A percentile compares a stretch with the other conserved stretches of the same genome.
Evolutionary conservation across 2,888 invertebrate genomes (phyloP).

Genomic region (Meteorus colon): DNA sequence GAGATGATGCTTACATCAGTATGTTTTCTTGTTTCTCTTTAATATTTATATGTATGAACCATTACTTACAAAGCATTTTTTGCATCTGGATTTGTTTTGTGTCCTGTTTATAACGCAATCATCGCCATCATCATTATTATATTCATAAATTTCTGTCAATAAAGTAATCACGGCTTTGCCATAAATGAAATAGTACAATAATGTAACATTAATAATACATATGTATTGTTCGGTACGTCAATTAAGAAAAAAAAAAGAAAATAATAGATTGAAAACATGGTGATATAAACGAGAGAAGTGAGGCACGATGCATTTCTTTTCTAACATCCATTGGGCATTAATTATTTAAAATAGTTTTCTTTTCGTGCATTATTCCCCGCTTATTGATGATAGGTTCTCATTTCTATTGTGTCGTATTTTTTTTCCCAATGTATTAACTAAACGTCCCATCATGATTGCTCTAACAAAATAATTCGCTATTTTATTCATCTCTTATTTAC

Average conservation of each 20-base stretch:
- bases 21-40: conserved; percentile 56
- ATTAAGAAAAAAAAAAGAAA: conserved; percentile 4
- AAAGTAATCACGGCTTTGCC: conserved; percentile 46
- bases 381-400: neutral
- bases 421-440: neutral
- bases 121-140: conserved; percentile 20
- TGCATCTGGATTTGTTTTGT: conserved; percentile 58
- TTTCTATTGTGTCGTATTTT: neutral
- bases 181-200: conserved; percentile 63
- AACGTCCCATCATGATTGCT: conserved; percentile 37
- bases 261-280: conserved; percentile 36
- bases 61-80: conserved; percentile 71
- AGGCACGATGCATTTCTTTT: conserved; percentile 46
- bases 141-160: conserved; percentile 36
- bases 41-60: conserved; percentile 70
- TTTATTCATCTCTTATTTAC: conserved; percentile 38
- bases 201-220: conserved; percentile 71
- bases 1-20: conserved; percentile 42
- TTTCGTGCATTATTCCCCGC: neutral
- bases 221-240: conserved; percentile 60
- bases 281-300: conserved; percentile 57
- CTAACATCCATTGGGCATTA: neutral
- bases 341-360: neutral
- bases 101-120: conserved; percentile 24
- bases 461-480: conserved; percentile 22